Conservation (phyloP, 2,888 invertebrate genomes). For the Dynastes hyllus region DNA sequence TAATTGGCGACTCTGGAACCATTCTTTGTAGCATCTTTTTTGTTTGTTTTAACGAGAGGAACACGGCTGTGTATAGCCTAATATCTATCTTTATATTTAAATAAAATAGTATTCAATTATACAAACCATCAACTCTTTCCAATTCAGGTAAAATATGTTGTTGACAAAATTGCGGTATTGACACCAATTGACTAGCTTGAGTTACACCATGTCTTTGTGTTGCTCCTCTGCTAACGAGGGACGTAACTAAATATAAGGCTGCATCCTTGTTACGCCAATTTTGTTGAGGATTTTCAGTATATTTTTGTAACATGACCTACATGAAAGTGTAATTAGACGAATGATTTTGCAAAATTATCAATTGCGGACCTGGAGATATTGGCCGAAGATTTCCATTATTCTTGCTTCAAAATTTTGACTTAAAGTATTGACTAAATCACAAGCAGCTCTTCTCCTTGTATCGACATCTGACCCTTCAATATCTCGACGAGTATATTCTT, state of each 20-base stretch:
- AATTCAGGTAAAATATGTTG: constrained; percentile 92
- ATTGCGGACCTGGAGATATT: constrained; percentile 83
- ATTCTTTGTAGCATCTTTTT: too few species aligned
- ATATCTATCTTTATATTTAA: too few species aligned
- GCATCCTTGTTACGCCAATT: constrained; percentile 98
- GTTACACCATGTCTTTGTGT: constrained; percentile 95
- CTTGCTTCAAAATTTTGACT: constrained; percentile 90
- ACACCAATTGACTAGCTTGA: constrained; percentile 91
- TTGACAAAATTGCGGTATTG: constrained; percentile 91
- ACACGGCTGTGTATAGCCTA: too few species aligned
- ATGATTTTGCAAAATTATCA: not conserved
- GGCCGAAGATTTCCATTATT: constrained; percentile 91
- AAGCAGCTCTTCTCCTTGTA: constrained; percentile 95
- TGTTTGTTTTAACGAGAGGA: too few species aligned
- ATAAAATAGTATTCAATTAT: not conserved
- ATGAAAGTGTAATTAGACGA: constrained; percentile 49
- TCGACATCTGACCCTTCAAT: constrained; percentile 99
- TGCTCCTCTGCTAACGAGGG: constrained; percentile 91
- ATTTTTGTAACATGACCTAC: constrained; percentile 85
- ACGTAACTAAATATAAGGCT: constrained; percentile 96
- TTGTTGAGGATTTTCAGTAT: constrained; percentile 80
- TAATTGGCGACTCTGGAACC: too few species aligned
- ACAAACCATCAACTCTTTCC: constrained; percentile 79
- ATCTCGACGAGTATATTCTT: constrained; percentile 96
- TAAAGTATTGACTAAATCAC: constrained; percentile 95